Base-by-base conservation (phyloP, 2,797 vertebrate genomes). In the Parambassis ranga region DNA sequence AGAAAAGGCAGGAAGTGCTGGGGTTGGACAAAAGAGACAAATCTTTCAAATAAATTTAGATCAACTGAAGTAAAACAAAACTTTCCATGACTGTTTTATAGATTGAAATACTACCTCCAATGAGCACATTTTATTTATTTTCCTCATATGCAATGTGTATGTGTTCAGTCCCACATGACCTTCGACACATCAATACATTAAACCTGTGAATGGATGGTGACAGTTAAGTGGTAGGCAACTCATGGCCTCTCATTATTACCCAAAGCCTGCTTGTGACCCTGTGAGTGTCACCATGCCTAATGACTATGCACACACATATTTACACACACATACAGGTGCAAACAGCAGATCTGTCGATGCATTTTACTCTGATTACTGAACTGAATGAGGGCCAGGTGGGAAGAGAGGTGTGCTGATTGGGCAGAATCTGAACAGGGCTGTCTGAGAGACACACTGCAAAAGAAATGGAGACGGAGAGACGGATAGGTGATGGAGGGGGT, bases 331-430 rank as follows among this genome's bases (percentile, higher is more conserved):
- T 2, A 43, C 27, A 61, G 27, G 71, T 10, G 5, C 52, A 68
- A 56, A 77, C 60, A 44, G 84, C 65, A 83, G 61, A 85, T 80
- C 31, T 72, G 70, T 78, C 81, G 79, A 74, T 86, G 79, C 59
- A 70, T 89, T 89, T 85, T 89, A 69, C 62, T 79, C 78, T 65
- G 77, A 93, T 85, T 89, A 90, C 87, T 78, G 52, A 71, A 66
- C 7, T 71, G 55, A 90, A 76, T 85, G 87, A 71, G 65, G 86
- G 81, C 41, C 78, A 87, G 86, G 85, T 91, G 81, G 92, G 86
- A 66, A 64, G 60, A 85, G 65, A 81, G 87, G 89, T 65, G 89
- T 65, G 84, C 93, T 93, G 94, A 96, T 87, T 90, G 89, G 91
- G 86, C 90, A 90, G 81, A 89, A 89, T 84, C 59, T 10, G 62